Evolutionary conservation across 2,113 vertebrate genomes (phyloP).

Genomic region (Paracanthobrama guichenoti): DNA sequence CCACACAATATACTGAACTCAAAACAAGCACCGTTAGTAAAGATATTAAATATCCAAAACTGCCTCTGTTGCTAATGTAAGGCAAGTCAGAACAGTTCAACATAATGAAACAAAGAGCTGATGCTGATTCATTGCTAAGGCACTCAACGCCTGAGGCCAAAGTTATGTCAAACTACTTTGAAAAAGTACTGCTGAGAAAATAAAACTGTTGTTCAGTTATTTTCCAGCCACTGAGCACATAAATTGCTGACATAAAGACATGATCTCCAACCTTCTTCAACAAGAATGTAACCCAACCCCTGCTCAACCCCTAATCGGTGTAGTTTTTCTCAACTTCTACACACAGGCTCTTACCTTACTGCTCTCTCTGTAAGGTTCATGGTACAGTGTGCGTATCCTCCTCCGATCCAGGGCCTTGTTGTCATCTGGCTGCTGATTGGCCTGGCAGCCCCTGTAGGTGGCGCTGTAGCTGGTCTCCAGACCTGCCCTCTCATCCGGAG

Average conservation of each 20-base stretch:
- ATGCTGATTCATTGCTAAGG: not conserved
- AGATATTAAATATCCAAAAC: not conserved
- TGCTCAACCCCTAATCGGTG: not conserved
- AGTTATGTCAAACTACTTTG: not conserved
- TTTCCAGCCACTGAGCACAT: constrained; percentile 3
- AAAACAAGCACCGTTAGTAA: not conserved
- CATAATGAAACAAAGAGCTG: not conserved
- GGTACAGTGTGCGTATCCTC: constrained; percentile 95
- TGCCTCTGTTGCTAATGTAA: not conserved
- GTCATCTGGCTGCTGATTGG: constrained; percentile 73
- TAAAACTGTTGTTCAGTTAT: not conserved
- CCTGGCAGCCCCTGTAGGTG: constrained; percentile 86
- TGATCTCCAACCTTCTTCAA: not conserved
- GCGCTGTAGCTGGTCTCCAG: constrained; percentile 94
- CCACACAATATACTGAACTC: not conserved
- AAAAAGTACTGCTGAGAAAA: not conserved
- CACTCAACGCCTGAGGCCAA: not conserved
- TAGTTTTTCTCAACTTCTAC: not conserved
- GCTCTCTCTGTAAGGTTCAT: constrained; percentile 86
- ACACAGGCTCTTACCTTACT: constrained; percentile 79
- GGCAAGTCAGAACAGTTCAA: not conserved
- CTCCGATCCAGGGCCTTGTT: constrained; percentile 88
- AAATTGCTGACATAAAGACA: not conserved
- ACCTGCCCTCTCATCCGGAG: constrained; percentile 83
- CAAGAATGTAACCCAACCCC: not conserved